Evolutionary conservation across 2,888 invertebrate genomes (phyloP).

Genomic region (Stenichneumon culpator): DNA sequence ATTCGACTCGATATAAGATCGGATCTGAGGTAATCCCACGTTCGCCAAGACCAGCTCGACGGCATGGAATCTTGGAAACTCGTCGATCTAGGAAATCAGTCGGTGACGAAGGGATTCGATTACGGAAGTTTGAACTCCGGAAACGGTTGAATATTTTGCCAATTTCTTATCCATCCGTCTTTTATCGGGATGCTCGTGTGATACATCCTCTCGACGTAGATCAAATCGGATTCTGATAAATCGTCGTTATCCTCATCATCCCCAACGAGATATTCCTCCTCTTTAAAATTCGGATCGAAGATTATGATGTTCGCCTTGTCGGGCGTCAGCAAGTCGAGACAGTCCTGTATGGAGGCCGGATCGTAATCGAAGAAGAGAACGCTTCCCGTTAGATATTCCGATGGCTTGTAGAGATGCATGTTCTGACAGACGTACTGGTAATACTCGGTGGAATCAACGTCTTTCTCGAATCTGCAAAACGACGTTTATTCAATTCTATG

Average conservation of each 20-base stretch:
- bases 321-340: conserved; percentile 87
- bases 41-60: too few species aligned
- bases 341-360: conserved; percentile 88
- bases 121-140: conserved; percentile 88
- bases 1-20: too few species aligned
- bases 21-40: too few species aligned
- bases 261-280: conserved; percentile 76
- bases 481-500: too few species aligned
- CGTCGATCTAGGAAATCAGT: conserved; percentile 73
- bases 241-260: conserved; percentile 90
- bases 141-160: conserved; percentile 87
- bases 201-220: conserved; percentile 87
- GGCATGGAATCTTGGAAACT: conserved; percentile 86
- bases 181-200: conserved; percentile 87
- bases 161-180: conserved; percentile 87
- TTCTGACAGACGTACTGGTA: conserved; percentile 91
- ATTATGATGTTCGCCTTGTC: conserved; percentile 89
- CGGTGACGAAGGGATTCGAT: conserved; percentile 90
- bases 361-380: conserved; percentile 91
- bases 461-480: conserved; percentile 87
- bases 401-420: conserved; percentile 92
- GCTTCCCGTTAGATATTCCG: conserved; percentile 91
- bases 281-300: conserved; percentile 87
- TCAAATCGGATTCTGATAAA: conserved; percentile 86
- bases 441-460: conserved; percentile 89